Evolutionary conservation across 2,797 vertebrate species (phyloP), one percentile per base, ranked within the genome.

Genomic region (Eulemur rubriventer): DNA sequence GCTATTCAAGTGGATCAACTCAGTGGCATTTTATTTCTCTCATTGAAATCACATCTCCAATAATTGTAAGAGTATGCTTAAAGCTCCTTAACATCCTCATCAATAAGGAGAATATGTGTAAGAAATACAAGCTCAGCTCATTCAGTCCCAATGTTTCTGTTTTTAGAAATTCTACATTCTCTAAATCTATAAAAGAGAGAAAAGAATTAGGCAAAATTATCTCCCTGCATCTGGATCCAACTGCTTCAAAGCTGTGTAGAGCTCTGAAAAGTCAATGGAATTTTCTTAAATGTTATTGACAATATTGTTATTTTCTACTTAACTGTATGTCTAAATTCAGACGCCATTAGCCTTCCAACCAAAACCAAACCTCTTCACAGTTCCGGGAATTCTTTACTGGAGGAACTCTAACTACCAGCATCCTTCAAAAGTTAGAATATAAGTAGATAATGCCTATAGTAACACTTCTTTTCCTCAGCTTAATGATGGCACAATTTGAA

Each of bases 51-150:
- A 48, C 28, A 41, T 17, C n/a, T 96, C 33, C 94, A 33, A 28
- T 35, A 89, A 95, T 83, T 82, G 70, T 93, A 79, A 94, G 63
- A 89, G 70, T 91, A 91, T 69, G 72, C 70, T 89, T 91, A 85
- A 70, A 92, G 24, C 57, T 96, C 55, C 38, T 43, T 78, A 57
- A 6, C 11, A 24, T 63, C 61, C 61, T 96, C 79, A 93, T 33
- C 69, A 91, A 91, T 43, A 55, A 97, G 38, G 38, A 86, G 52
- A 96, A 70, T 57, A 28, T n/a, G 61, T 28, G 2, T 41, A 85
- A 91, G 63, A 85, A 89, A 79, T 50, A 93, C 3, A 79, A 84
- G 17, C 55, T 90, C 41, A 57, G 20, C 16, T 80, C 82, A n/a
- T 35, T 35, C 70, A 57, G 33, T 67, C 33, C 50, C 48, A 38